Conservation (phyloP, 2,888 invertebrate genomes). For the Dermolepida albohirtum region DNA sequence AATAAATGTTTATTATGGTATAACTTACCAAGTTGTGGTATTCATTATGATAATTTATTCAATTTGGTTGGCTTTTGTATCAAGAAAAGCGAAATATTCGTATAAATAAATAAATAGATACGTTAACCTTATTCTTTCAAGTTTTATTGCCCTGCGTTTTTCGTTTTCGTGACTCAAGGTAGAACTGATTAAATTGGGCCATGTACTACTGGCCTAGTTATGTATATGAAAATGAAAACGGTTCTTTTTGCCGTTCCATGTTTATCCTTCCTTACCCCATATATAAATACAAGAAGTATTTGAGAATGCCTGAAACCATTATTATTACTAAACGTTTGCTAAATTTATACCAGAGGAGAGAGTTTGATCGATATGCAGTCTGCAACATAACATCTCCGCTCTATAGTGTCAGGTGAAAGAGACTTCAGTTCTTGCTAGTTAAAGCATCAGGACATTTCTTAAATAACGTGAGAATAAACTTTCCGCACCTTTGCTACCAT, state of each 20-base stretch:
- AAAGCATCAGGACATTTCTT: slow-evolving; percentile 35
- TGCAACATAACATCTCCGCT: slow-evolving; percentile 39
- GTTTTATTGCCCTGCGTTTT: slow-evolving; percentile 18
- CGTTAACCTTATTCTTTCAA: slow-evolving; percentile 23
- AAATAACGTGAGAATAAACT: slow-evolving; percentile 5
- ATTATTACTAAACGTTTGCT: slow-evolving; percentile 34
- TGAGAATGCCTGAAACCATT: slow-evolving; percentile 19
- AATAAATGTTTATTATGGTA: no score
- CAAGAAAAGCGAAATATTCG: slow-evolving; percentile 10
- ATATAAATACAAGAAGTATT: slow-evolving; percentile 20
- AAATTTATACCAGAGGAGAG: slow-evolving; percentile 33
- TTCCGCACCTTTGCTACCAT: background rate
- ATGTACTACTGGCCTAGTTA: slow-evolving; percentile 26
- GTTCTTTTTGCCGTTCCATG: slow-evolving; percentile 1
- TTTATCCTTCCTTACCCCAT: slow-evolving; percentile 17
- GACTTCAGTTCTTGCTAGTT: slow-evolving; percentile 52
- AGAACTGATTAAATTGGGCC: slow-evolving; percentile 26
- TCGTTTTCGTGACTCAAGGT: slow-evolving; percentile 24
- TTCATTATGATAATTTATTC: slow-evolving; percentile 7
- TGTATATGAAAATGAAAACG: background rate
- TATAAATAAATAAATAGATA: slow-evolving; percentile 16
- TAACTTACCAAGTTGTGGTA: no score
- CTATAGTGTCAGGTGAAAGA: slow-evolving; percentile 32
- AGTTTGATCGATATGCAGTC: slow-evolving; percentile 41
- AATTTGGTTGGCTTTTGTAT: background rate